phyloP scores from a whole-genome alignment of 53 echinoderm and acorn worm genomes.

The Zoroaster sp. region DNA sequence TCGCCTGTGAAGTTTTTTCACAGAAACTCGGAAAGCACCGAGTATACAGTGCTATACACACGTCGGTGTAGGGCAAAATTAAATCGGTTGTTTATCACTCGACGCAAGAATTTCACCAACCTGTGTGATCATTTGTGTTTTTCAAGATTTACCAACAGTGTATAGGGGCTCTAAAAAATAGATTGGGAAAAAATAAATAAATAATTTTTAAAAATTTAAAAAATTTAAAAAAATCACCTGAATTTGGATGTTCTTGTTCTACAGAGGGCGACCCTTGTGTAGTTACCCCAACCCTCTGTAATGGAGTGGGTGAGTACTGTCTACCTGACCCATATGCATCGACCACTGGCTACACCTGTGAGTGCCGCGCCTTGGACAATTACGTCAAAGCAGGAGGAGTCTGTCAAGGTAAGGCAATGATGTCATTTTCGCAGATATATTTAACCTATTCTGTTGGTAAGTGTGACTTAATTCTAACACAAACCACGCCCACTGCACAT shows the following conservation, averaged over 20 bases:
- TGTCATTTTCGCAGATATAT: background rate
- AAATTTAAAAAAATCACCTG: background rate
- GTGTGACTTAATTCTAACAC: too few relatives aligned
- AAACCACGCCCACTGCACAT: too few relatives aligned
- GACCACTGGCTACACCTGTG: conserved; percentile 5
- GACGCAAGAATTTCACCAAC: too few relatives aligned
- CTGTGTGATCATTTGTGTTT: too few relatives aligned
- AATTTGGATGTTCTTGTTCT: background rate
- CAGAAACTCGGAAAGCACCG: too few relatives aligned
- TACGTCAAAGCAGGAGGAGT: background rate
- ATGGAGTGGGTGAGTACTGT: background rate
- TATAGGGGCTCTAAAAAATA: too few relatives aligned
- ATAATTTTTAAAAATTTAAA: background rate
- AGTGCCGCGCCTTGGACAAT: background rate
- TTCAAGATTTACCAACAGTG: too few relatives aligned
- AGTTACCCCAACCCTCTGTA: background rate
- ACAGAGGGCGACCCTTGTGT: background rate
- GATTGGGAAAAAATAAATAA: background rate
- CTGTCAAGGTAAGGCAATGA: background rate
- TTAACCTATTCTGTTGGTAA: too few relatives aligned
- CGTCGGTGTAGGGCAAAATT: too few relatives aligned
- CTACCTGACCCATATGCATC: background rate
- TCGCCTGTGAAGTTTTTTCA: too few relatives aligned
- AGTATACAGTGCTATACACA: too few relatives aligned
- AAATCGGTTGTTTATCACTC: too few relatives aligned